These are phyloP conservation scores for Phenganax subtilis DNA, from an alignment of 92 coral and sea anemone species.

Conservation along the genomic window DNA sequence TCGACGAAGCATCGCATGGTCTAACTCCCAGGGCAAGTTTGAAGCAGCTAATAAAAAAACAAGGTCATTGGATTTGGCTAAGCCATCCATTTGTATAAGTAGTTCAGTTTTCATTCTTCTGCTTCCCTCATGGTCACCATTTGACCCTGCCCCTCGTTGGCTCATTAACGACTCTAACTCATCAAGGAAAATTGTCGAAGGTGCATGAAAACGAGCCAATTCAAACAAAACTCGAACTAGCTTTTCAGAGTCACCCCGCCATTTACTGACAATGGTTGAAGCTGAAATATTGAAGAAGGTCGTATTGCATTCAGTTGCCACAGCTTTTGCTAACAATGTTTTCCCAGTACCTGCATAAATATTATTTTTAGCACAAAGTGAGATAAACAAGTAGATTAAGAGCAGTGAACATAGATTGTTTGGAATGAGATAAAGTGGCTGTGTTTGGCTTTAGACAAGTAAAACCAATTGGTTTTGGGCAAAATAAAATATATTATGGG, in stretches of 20 bases:
- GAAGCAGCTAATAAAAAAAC: slow-evolving; percentile 96
- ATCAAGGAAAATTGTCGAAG: slow-evolving; percentile 93
- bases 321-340: slow-evolving; percentile 94
- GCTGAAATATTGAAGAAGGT: slow-evolving; percentile 98
- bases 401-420: no score
- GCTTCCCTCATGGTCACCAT: slow-evolving; percentile 96
- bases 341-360: slow-evolving; percentile 75
- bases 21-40: slow-evolving; percentile 95
- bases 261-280: slow-evolving; percentile 94
- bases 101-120: slow-evolving; percentile 93
- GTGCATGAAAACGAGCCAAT: slow-evolving; percentile 96
- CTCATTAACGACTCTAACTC: slow-evolving; percentile 97
- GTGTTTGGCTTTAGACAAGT: neutral
- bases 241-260: slow-evolving; percentile 99
- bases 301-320: slow-evolving; percentile 96
- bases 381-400: no score
- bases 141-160: slow-evolving; percentile 89
- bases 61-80: slow-evolving; percentile 89
- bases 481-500: no score
- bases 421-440: no score
- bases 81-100: slow-evolving; percentile 93
- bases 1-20: slow-evolving; percentile 96
- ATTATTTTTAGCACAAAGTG: no score
- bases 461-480: neutral
- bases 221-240: slow-evolving; percentile 94